Percentiles rank a stretch among this genome's conserved stretches.
phyloP scores from a whole-genome alignment of 2,888 invertebrate genomes.

The Andrena bucephala region DNA sequence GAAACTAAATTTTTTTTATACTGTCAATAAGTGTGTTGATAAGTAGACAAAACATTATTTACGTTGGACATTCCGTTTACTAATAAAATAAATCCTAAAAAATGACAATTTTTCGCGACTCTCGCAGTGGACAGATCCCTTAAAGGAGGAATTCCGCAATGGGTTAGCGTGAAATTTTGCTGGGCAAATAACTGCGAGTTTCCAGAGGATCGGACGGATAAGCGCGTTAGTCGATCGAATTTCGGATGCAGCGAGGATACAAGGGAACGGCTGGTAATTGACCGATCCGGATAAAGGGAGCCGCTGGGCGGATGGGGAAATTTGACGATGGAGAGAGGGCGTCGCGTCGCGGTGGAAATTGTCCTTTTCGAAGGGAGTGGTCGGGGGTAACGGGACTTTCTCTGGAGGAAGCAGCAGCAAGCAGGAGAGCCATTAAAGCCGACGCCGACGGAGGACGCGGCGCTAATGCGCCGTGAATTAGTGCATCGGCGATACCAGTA shows the following conservation, averaged over 20 bases:
- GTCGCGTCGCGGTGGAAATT: constrained; percentile 19
- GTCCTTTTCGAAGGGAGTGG: constrained; percentile 1
- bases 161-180: not conserved
- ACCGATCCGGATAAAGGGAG: constrained; percentile 20
- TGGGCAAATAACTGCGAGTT: not conserved
- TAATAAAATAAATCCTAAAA: no score
- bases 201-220: not conserved
- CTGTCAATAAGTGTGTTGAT: no score
- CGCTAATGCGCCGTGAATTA: constrained; percentile 68
- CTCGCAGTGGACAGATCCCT: no score
- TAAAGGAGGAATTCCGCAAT: no score
- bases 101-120: no score
- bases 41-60: no score
- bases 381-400: constrained; percentile 19
- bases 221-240: not conserved
- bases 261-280: constrained; percentile 31
- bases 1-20: no score
- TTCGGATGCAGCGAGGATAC: not conserved
- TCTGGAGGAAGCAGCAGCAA: constrained; percentile 35
- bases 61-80: no score
- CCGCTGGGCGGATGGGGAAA: constrained; percentile 10
- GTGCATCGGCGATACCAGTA: constrained; percentile 64
- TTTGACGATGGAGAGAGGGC: constrained; percentile 24
- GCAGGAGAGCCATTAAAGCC: constrained; percentile 53
- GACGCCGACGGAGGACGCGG: constrained; percentile 44